Conservation (phyloP, 2,888 invertebrate species). For the Xanthia togata region DNA sequence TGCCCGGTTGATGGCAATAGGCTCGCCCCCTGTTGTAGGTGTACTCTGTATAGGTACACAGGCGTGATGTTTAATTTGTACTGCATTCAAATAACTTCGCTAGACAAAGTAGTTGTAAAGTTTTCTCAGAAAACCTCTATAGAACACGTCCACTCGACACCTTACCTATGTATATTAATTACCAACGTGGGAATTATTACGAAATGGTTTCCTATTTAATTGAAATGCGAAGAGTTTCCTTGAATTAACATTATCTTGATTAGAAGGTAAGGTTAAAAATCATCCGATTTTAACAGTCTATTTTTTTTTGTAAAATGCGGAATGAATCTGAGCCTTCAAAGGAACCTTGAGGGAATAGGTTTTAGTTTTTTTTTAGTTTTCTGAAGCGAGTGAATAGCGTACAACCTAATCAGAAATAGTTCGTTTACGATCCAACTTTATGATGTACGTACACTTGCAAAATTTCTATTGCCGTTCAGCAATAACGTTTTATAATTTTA, state of each 20-base stretch:
- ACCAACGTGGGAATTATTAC: conserved; percentile 44
- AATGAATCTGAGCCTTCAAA: conserved; percentile 59
- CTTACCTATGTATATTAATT: conserved; percentile 29
- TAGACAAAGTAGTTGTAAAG: neutral
- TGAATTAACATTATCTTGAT: conserved; percentile 58
- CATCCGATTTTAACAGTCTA: conserved; percentile 34
- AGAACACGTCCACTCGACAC: conserved; percentile 1
- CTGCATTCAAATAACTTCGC: neutral
- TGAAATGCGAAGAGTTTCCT: conserved; percentile 48
- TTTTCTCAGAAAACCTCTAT: conserved; percentile 9
- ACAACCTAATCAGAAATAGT: conserved; percentile 82
- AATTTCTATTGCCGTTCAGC: conserved; percentile 75
- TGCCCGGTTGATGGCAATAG: too few species aligned
- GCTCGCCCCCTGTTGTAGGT: too few species aligned
- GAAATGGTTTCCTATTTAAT: conserved; percentile 48
- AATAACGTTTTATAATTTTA: conserved; percentile 73
- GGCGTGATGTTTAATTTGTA: neutral
- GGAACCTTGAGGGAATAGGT: conserved; percentile 60
- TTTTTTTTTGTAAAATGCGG: conserved; percentile 44
- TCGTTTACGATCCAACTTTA: conserved; percentile 84
- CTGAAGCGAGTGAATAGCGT: conserved; percentile 68
- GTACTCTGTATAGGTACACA: neutral
- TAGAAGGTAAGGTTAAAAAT: conserved; percentile 48
- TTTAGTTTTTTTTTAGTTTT: conserved; percentile 65
- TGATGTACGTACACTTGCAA: conserved; percentile 78